A percentile compares a stretch with the other conserved stretches of the same genome.
These are phyloP conservation scores for Hypomecis atomaria DNA, from an alignment of 2,888 invertebrate species.

Conservation along the genomic window DNA sequence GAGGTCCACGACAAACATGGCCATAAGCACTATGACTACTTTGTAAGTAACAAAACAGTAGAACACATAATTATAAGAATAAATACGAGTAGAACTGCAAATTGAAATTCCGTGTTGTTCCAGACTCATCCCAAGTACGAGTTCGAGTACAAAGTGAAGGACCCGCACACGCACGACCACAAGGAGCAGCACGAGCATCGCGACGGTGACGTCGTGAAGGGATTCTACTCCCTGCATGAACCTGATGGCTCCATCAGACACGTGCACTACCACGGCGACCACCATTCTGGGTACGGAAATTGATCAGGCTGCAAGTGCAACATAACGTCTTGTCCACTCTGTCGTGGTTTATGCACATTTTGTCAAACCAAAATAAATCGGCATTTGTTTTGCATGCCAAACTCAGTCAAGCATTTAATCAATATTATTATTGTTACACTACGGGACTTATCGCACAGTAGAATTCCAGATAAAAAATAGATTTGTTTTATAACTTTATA, in stretches of 20 bases:
- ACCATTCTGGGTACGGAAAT: constrained; percentile 47
- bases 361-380: too few relatives aligned
- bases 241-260: constrained; percentile 41
- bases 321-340: too few relatives aligned
- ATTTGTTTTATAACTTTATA: too few relatives aligned
- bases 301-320: too few relatives aligned
- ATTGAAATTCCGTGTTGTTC: neutral
- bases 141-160: constrained; percentile 70
- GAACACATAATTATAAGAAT: neutral
- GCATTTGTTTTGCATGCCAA: too few relatives aligned
- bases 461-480: too few relatives aligned
- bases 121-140: constrained; percentile 46
- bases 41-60: constrained; percentile 38
- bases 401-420: too few relatives aligned
- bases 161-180: constrained; percentile 69
- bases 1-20: constrained; percentile 40
- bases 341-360: too few relatives aligned
- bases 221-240: constrained; percentile 40
- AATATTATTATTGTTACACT: too few relatives aligned
- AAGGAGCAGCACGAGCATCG: constrained; percentile 62
- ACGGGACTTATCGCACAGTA: too few relatives aligned
- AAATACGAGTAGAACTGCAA: neutral
- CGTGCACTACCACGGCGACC: constrained; percentile 41
- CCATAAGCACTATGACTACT: constrained; percentile 46
- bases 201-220: constrained; percentile 60